These are phyloP conservation scores for Lacerta bilineata DNA, from an alignment of 2,797 vertebrate species.

Conservation along the genomic window DNA sequence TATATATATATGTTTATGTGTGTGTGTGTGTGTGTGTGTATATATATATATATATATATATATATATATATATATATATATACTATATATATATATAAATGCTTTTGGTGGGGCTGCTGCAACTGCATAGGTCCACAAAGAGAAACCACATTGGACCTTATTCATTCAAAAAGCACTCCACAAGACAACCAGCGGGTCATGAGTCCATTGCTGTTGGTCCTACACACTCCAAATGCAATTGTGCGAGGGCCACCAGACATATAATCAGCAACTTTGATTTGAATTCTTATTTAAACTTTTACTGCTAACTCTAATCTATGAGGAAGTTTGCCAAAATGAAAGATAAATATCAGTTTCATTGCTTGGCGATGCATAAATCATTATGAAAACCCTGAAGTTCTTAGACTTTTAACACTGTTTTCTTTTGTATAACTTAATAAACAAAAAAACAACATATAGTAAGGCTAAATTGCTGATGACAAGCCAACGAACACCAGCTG, in stretches of 20 bases:
- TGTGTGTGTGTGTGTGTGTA: no score
- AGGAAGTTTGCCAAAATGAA: slow-evolving; percentile 47
- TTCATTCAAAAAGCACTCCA: background rate
- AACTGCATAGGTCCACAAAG: background rate
- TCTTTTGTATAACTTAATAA: slow-evolving; percentile 22
- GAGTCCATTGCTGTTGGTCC: no score
- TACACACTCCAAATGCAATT: background rate
- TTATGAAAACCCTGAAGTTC: slow-evolving; percentile 54
- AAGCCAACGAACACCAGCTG: slow-evolving; percentile 58
- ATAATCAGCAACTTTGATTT: background rate
- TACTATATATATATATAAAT: no score
- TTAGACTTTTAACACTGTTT: slow-evolving; percentile 40
- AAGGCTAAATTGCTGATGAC: slow-evolving; percentile 54
- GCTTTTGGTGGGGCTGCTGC: no score
- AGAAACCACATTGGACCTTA: background rate
- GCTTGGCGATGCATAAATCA: slow-evolving; percentile 42
- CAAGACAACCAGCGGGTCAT: background rate
- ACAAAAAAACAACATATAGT: slow-evolving; percentile 59
- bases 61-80: no score
- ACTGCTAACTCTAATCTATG: slow-evolving; percentile 27
- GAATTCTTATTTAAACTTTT: slow-evolving; percentile 29
- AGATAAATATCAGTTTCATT: slow-evolving; percentile 52
- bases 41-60: no score
- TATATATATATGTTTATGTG: no score
- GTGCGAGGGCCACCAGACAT: background rate